These are phyloP conservation scores for Xenopus tropicalis DNA, from an alignment of 2,113 vertebrate genomes.

Conservation along the genomic window UCB_Xtro_10.0 CM004444.2:160828001-160828500, in stretches of 20 bases:
- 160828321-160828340: too few relatives aligned
- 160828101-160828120: conserved; percentile 68
- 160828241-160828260: background rate
- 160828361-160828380: too few relatives aligned
- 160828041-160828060: conserved; percentile 64
- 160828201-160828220: background rate
- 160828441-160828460: too few relatives aligned
- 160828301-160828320: too few relatives aligned
- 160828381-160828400: too few relatives aligned
- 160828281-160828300: background rate
- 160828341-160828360: too few relatives aligned
- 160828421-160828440: too few relatives aligned
- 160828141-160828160: conserved; percentile 52
- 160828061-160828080: conserved; percentile 59
- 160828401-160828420: too few relatives aligned
- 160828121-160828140: conserved; percentile 65
- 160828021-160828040: conserved; percentile 58
- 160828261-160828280: background rate
- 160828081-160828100: conserved; percentile 64
- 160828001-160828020: conserved; percentile 69
- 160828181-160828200: conserved; percentile 52
- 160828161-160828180: conserved; percentile 65
- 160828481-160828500: too few relatives aligned
- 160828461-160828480: too few relatives aligned
- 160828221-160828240: background rate